Base-by-base conservation (phyloP, 2,888 invertebrate species). In the Lepetodrilus schrolli region DNA sequence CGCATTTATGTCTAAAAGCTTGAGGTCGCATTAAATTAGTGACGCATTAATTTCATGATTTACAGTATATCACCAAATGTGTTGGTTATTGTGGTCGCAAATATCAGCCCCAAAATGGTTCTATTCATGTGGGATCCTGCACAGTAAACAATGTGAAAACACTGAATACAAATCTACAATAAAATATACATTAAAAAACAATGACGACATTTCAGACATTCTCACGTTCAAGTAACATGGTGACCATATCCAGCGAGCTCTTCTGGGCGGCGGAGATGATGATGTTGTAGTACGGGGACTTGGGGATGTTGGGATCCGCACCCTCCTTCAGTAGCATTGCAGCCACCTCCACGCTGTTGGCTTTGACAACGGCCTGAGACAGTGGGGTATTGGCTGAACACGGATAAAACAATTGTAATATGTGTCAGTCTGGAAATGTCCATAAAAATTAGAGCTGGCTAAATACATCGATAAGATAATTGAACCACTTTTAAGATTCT, bases 301-400 rank as follows among this genome's bases (percentile, higher is more conserved):
- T n/a, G 26, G 68, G 68, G 43, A 68, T 68, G 47, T 68, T 68
- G 2, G 68, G 68, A 26, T 68, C 47, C 4, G 68, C 68, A 21
- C 43, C 30, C 1, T 43, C 68, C 8, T 68, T 47, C n/a, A 68
- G 68, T 5, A 68, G 68, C 21, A 68, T 10, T n/a, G 26, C 17
- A 17, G 23, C 30, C 4, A 68, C 30, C 30, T 68, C 68, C 7
- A 68, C 21, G n/a, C 47, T 47, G 34, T 68, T 47, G 0, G 68
- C 68, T 17, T 68, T 68, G 13, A 68, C 68, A 10, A 68, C 68
- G 23, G 68, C 68, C 47, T 68, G 43, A 37, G 43, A 68, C 2
- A 68, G 68, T n/a, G 68, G 43, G 13, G 68, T 68, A 10, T 68
- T 68, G 21, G 68, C 68, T 68, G 68, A 21, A 68, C n/a, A n/a